Conservation (phyloP, 1,140 invertebrate genomes). For the Lethocerus indicus region DNA sequence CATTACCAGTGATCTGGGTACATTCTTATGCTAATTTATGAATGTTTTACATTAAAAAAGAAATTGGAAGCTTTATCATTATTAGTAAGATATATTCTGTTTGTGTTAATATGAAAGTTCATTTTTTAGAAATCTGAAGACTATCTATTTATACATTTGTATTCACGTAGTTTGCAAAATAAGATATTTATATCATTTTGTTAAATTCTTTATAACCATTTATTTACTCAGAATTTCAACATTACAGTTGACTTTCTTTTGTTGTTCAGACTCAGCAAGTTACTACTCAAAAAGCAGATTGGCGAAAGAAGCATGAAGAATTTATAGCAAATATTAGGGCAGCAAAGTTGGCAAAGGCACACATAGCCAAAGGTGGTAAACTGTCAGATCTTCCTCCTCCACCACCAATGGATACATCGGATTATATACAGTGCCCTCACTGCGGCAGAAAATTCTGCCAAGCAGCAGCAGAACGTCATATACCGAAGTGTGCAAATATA, state of each 20-base stretch:
- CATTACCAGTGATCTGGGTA: too few species aligned
- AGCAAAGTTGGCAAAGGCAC: conserved; percentile 71
- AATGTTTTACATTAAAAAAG: background rate
- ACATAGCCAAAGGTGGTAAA: conserved; percentile 72
- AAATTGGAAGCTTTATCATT: background rate
- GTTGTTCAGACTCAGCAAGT: too few species aligned
- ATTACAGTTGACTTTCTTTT: too few species aligned
- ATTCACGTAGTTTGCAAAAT: too few species aligned
- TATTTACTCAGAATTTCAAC: too few species aligned
- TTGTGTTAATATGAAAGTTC: background rate
- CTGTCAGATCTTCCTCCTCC: conserved; percentile 77
- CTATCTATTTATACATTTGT: background rate
- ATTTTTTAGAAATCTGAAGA: background rate
- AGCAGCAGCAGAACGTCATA: conserved; percentile 75
- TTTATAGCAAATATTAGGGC: conserved; percentile 79
- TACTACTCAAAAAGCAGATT: conserved; percentile 47
- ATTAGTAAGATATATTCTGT: background rate
- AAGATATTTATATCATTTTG: too few species aligned
- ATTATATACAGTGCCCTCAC: conserved; percentile 84
- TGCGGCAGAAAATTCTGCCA: conserved; percentile 77
- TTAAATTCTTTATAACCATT: too few species aligned
- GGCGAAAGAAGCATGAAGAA: conserved; percentile 83
- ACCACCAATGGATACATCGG: conserved; percentile 65
- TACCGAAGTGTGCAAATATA: conserved; percentile 78
- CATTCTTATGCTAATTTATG: background rate